Evolutionary conservation across 2,888 invertebrate genomes (phyloP), one percentile per base, ranked within the genome.

Genomic region (Heliconius hortense): DNA sequence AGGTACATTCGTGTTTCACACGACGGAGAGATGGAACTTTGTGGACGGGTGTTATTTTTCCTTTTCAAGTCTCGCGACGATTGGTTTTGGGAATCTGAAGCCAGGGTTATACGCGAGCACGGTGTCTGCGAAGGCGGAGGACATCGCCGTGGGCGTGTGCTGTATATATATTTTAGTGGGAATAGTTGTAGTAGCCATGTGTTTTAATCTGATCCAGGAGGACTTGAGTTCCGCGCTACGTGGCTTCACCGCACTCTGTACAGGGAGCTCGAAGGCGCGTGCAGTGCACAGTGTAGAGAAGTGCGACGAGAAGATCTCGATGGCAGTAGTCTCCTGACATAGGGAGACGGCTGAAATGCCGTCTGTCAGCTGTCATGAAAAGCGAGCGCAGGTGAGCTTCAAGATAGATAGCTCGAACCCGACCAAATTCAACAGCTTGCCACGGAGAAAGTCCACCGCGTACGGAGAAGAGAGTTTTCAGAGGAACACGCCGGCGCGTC

Each of bases 11-110:
- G 95, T 99, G 80, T 99, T 99, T 90, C 96, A 97, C 78, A 95
- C 97, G 73, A 96, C 98, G 86, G 99, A 99, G 89, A 96, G 96
- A 81, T 99, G 99, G 99, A 96, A 96, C 77, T 95, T 97, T 62
- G 94, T 98, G 73, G 98, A 98, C 85, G 98, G 98, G 53, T 95
- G 96, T 78, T 97, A 96, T 87, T 97, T 97, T 86, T 97, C 97
- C 82, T 97, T 97, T 89, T 96, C 97, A 26, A 96, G 96, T 78
- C 92, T 96, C 79, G 97, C 97, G 35, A 97, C 97, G 18, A 97
- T 97, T 81, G 97, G 97, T 2, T 97, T 97, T 84, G 97, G 97
- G 0, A 96, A 97, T 84, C 89, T 97, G 80, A 95, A 96, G 74
- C 97, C 97, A 0, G 96, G 96, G 4, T 88, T 92, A 31, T 93